phyloP scores from a whole-genome alignment of 2,113 vertebrate species.

The Grammomys surdaster region DNA sequence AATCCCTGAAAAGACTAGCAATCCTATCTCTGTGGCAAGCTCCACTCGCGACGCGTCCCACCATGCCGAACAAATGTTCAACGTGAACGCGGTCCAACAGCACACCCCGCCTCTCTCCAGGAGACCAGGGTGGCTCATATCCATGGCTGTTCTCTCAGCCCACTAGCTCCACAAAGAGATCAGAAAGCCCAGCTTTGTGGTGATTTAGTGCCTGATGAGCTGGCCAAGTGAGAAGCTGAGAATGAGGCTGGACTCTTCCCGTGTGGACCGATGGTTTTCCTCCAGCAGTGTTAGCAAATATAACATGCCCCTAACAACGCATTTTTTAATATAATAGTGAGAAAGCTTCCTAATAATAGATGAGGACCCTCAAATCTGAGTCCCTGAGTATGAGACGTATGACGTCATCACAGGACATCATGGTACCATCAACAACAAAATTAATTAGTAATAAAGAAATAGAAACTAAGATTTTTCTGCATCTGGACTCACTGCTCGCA shows the following conservation, averaged over 20 bases:
- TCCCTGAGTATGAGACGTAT: neutral
- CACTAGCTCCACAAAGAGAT: conserved; percentile 40
- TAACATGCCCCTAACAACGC: neutral
- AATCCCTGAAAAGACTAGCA: neutral
- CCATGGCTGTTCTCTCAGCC: conserved; percentile 55
- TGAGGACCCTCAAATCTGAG: neutral
- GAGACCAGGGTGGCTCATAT: neutral
- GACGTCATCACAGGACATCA: neutral
- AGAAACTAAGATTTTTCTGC: neutral
- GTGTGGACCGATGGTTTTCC: neutral
- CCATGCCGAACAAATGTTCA: neutral
- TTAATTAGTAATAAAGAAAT: neutral
- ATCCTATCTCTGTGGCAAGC: neutral
- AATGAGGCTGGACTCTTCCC: neutral
- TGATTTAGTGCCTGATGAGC: neutral
- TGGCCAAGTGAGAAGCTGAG: neutral
- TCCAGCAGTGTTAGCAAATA: neutral
- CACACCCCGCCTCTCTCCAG: conserved; percentile 64
- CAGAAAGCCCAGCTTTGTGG: conserved; percentile 20
- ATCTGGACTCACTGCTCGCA: conserved; percentile 3
- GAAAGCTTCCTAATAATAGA: neutral
- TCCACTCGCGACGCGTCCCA: neutral
- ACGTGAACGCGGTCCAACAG: conserved; percentile 51
- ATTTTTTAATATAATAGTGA: conserved; percentile 1
- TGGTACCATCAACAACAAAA: neutral